phyloP scores from a whole-genome alignment of 2,797 vertebrate species.

The Harpagifer antarcticus region DNA sequence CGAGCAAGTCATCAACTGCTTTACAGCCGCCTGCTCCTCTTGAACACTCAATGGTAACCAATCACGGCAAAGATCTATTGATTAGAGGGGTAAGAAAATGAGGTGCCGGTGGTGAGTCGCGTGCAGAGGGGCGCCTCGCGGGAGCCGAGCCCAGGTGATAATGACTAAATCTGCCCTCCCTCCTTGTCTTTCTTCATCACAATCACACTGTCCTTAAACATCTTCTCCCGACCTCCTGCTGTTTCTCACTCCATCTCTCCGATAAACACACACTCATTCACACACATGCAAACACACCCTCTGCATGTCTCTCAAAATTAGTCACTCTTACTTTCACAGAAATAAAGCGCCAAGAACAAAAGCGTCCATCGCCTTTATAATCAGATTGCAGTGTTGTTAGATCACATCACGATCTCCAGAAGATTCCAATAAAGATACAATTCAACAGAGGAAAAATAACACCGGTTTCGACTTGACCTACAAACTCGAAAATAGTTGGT shows the following conservation, averaged over 20 bases:
- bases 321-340: conserved; percentile 72
- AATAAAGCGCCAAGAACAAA: conserved; percentile 65
- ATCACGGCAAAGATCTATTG: conserved; percentile 75
- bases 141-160: conserved; percentile 64
- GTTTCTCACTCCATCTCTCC: conserved; percentile 48
- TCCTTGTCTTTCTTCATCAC: conserved; percentile 52
- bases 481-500: conserved; percentile 15
- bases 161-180: conserved; percentile 50
- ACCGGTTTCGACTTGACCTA: neutral
- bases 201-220: conserved; percentile 57
- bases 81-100: conserved; percentile 64
- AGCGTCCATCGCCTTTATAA: conserved; percentile 24
- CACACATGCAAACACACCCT: conserved; percentile 17
- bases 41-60: conserved; percentile 73
- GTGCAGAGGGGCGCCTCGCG: conserved; percentile 11
- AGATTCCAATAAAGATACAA: conserved; percentile 36
- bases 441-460: conserved; percentile 27
- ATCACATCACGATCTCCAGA: conserved; percentile 42
- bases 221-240: conserved; percentile 52
- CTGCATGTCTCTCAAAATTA: conserved; percentile 69
- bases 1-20: conserved; percentile 41
- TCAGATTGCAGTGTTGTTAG: conserved; percentile 53
- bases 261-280: conserved; percentile 38
- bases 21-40: conserved; percentile 45
- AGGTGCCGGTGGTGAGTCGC: conserved; percentile 36